phyloP scores from a whole-genome alignment of 2,113 vertebrate genomes.

The Otus sunia region DNA sequence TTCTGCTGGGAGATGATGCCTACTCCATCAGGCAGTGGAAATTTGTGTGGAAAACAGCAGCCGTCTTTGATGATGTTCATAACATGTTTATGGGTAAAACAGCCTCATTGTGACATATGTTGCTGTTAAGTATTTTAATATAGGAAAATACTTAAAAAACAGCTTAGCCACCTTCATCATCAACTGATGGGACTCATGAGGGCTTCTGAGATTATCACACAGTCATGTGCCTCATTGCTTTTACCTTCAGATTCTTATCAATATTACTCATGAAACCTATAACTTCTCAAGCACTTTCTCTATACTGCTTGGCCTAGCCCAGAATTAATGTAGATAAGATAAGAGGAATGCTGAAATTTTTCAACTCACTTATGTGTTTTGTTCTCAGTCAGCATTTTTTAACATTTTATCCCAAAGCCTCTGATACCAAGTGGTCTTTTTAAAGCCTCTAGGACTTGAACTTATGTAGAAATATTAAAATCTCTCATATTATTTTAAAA shows the following conservation, averaged over 20 bases:
- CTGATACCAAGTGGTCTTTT: not conserved
- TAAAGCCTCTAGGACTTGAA: not conserved
- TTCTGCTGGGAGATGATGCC: conserved; percentile 36
- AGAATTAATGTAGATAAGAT: not conserved
- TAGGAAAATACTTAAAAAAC: not conserved
- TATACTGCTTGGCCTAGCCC: not conserved
- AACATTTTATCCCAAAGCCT: not conserved
- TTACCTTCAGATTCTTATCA: not conserved
- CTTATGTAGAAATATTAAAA: not conserved
- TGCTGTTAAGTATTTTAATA: not conserved
- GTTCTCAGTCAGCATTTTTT: not conserved
- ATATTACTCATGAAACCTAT: not conserved
- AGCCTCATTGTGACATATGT: not conserved
- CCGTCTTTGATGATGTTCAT: not conserved
- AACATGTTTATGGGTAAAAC: not conserved
- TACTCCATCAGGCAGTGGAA: not conserved
- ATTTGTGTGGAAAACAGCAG: not conserved
- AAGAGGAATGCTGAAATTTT: not conserved
- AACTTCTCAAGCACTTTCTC: not conserved
- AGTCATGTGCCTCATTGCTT: not conserved
- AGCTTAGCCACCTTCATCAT: not conserved
- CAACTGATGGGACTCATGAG: not conserved
- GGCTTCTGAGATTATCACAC: not conserved
- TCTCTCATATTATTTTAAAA: not conserved
- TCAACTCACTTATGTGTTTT: not conserved